Conservation (phyloP, 2,888 invertebrate species). For the Papilio demoleus region DNA sequence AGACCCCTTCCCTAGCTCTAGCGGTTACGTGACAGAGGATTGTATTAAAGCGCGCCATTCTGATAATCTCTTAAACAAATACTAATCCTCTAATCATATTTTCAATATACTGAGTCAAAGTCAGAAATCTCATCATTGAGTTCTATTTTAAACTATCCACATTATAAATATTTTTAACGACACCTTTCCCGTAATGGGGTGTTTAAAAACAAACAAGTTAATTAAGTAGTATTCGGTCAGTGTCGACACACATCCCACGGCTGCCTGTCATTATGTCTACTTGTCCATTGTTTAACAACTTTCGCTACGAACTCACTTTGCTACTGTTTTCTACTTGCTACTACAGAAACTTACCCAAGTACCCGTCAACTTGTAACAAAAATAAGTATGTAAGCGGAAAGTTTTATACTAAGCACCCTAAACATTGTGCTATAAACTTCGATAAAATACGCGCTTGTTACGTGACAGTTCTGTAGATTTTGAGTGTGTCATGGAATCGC, state of each 20-base stretch:
- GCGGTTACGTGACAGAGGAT: no score
- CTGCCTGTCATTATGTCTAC: slow-evolving; percentile 56
- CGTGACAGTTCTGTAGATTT: no score
- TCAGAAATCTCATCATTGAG: background rate
- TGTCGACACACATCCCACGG: slow-evolving; percentile 61
- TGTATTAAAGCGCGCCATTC: no score
- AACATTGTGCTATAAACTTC: no score
- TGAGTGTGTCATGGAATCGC: no score
- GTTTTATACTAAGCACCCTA: no score
- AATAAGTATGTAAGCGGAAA: no score
- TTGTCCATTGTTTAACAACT: slow-evolving; percentile 67
- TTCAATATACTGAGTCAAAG: background rate
- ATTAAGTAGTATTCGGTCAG: slow-evolving; percentile 50
- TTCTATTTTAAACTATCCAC: background rate
- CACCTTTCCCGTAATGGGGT: slow-evolving; percentile 32
- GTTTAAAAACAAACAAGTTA: slow-evolving; percentile 51
- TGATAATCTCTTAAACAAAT: no score
- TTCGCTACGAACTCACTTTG: slow-evolving; percentile 55
- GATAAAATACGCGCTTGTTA: no score
- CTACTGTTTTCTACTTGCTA: slow-evolving; percentile 28
- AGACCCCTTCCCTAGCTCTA: no score
- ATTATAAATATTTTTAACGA: background rate
- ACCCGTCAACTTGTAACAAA: slow-evolving; percentile 19
- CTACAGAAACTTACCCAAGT: background rate
- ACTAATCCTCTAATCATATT: no score